Conservation (phyloP, 35 echinoderm and acorn worm genomes). For the Nesometra sesokonis region DNA sequence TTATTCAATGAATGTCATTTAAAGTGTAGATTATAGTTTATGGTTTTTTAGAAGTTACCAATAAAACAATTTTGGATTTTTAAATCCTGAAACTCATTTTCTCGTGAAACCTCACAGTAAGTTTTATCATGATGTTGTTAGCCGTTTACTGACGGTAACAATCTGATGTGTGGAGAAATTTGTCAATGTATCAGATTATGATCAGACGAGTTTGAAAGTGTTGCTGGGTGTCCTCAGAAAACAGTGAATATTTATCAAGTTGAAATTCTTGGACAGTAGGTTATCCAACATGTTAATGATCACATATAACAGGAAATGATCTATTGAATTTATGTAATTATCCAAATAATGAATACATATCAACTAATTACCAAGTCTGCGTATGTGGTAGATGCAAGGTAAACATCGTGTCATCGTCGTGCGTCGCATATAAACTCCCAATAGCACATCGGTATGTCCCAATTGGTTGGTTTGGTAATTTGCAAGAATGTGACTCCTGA, state of each 20-base stretch:
- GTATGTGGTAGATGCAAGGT: background rate
- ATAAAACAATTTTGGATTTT: too few relatives aligned
- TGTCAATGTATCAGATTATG: background rate
- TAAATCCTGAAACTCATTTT: too few relatives aligned
- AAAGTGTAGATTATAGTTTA: too few relatives aligned
- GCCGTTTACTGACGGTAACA: too few relatives aligned
- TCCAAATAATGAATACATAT: background rate
- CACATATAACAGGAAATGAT: background rate
- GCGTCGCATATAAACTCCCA: background rate
- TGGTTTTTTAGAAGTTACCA: too few relatives aligned
- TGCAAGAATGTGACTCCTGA: background rate
- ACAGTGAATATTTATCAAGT: background rate
- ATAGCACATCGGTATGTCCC: background rate
- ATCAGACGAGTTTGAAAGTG: background rate
- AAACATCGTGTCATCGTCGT: background rate
- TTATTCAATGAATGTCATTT: too few relatives aligned
- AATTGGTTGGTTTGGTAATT: background rate
- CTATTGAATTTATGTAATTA: background rate
- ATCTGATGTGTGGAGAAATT: background rate
- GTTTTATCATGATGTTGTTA: too few relatives aligned
- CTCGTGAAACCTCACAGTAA: too few relatives aligned
- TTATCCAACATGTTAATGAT: background rate
- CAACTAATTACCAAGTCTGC: background rate
- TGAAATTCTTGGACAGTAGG: background rate
- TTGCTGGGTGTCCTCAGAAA: background rate